A percentile compares a stretch with the other conserved stretches of the same genome.
Evolutionary conservation across 2,113 vertebrate genomes (phyloP).

Genomic region (Cephalophus harveyi): DNA sequence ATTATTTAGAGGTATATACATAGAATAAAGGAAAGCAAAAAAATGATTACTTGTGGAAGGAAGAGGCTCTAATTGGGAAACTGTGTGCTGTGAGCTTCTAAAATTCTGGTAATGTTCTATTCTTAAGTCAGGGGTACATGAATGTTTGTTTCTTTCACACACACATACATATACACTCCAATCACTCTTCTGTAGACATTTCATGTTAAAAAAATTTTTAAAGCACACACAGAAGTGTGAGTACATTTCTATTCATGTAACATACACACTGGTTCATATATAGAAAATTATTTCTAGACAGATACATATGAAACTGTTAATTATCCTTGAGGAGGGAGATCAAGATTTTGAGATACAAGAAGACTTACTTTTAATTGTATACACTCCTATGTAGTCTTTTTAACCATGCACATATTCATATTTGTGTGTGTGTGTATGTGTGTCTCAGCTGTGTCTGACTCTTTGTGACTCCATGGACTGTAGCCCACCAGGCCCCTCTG

Average conservation of each 20-base stretch:
- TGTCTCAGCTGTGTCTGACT: not conserved
- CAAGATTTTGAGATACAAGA: not conserved
- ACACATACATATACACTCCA: not conserved
- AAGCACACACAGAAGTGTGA: not conserved
- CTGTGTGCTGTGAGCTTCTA: not conserved
- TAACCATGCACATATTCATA: not conserved
- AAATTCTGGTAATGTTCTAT: not conserved
- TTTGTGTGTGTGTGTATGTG: not conserved
- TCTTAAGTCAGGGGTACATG: not conserved
- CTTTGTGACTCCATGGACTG: not conserved
- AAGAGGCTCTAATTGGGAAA: not conserved
- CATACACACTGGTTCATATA: not conserved
- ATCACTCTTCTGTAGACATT: not conserved
- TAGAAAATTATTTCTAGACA: not conserved
- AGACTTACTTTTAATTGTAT: conserved; percentile 26
- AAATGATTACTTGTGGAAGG: not conserved
- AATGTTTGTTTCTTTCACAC: not conserved
- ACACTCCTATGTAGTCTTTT: not conserved
- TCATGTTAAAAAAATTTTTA: not conserved
- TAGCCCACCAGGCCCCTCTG: not conserved
- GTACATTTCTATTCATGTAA: not conserved
- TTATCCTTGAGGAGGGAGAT: not conserved
- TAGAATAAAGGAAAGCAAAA: not conserved
- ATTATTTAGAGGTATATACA: not conserved
- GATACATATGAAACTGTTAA: not conserved